These are phyloP conservation scores for Amphipyra berbera DNA, from an alignment of 2,888 invertebrate species.

Conservation along the genomic window DNA sequence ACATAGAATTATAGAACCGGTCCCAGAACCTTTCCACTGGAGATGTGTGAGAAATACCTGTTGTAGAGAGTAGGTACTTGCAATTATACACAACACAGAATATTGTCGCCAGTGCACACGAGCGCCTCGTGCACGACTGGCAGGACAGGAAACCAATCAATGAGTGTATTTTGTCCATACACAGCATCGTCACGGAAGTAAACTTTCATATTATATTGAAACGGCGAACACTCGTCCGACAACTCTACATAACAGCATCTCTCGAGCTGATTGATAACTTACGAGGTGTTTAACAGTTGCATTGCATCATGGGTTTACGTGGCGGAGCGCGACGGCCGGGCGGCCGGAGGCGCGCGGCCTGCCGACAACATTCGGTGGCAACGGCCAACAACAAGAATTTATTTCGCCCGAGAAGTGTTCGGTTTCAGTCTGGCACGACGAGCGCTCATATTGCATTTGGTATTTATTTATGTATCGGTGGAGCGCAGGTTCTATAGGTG, in stretches of 20 bases:
- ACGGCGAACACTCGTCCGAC: constrained; percentile 52
- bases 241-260: constrained; percentile 62
- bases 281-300: constrained; percentile 67
- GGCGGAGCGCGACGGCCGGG: constrained; percentile 56
- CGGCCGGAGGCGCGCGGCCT: constrained; percentile 39
- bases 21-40: constrained; percentile 72
- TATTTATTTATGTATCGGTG: constrained; percentile 88
- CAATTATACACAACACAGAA: constrained; percentile 64
- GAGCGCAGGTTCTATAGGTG: constrained; percentile 84
- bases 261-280: constrained; percentile 72
- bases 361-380: constrained; percentile 80
- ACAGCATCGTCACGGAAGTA: constrained; percentile 56
- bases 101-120: constrained; percentile 58
- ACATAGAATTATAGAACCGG: constrained; percentile 71
- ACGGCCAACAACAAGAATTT: constrained; percentile 81
- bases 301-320: constrained; percentile 75
- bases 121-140: constrained; percentile 32
- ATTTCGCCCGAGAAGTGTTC: constrained; percentile 87
- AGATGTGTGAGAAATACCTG: constrained; percentile 75
- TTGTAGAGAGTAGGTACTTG: constrained; percentile 65
- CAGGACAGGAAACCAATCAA: constrained; percentile 51
- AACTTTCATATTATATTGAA: constrained; percentile 63
- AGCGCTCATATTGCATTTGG: constrained; percentile 83
- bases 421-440: constrained; percentile 88
- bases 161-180: constrained; percentile 50